phyloP scores from a whole-genome alignment of 1,140 invertebrate genomes.

The Ganaspis sp. region DNA sequence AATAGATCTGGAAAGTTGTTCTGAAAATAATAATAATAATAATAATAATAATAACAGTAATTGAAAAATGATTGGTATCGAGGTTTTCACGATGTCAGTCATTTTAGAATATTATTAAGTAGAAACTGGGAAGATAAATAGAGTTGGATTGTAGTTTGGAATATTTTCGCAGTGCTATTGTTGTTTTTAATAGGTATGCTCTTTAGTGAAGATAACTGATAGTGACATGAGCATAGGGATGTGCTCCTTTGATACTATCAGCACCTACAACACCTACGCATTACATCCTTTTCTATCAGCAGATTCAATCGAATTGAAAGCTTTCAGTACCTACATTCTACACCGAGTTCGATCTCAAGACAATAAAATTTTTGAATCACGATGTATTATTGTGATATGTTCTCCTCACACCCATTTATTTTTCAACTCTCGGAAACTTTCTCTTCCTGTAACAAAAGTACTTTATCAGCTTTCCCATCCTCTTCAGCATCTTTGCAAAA shows the following conservation, averaged over 20 bases:
- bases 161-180: background rate
- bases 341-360: background rate
- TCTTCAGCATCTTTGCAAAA: background rate
- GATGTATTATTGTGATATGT: background rate
- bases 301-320: constrained; percentile 23
- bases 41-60: background rate
- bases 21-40: no score
- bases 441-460: background rate
- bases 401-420: constrained; percentile 12
- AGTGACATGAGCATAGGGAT: background rate
- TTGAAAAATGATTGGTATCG: no score
- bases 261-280: constrained; percentile 16
- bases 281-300: constrained; percentile 8
- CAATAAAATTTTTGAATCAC: constrained; percentile 19
- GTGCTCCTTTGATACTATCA: constrained; percentile 14
- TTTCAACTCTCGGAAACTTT: background rate
- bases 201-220: constrained; percentile 1
- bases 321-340: background rate
- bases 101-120: no score
- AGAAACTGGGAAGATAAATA: background rate
- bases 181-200: constrained; percentile 16
- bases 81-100: no score
- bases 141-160: background rate
- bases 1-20: no score
- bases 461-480: constrained; percentile 3